Evolutionary conservation across 2,113 vertebrate genomes (phyloP).

Genomic region (Dolichotis patagonum): DNA sequence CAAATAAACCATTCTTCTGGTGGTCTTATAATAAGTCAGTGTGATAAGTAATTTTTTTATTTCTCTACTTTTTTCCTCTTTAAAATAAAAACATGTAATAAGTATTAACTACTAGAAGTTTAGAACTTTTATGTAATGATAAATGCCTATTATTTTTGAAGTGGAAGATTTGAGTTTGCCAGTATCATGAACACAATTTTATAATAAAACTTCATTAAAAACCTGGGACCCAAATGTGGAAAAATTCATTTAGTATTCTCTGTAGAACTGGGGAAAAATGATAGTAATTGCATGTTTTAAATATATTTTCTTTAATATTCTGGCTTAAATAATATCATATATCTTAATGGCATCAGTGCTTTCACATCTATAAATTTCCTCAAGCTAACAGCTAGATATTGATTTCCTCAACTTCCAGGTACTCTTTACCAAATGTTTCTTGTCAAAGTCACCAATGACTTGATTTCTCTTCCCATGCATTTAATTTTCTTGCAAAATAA

Average conservation of each 20-base stretch:
- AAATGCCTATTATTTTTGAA: neutral
- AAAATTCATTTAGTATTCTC: neutral
- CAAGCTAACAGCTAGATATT: neutral
- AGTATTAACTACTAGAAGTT: neutral
- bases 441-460: neutral
- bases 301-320: neutral
- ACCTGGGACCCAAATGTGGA: neutral
- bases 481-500: neutral
- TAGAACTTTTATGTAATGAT: neutral
- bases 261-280: neutral
- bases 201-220: neutral
- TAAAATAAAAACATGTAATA: too few relatives aligned
- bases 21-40: neutral
- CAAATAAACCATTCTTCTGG: neutral
- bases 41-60: neutral
- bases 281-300: neutral
- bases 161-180: neutral
- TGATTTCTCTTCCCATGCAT: neutral
- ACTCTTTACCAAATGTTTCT: neutral
- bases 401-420: neutral
- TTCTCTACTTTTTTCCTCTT: too few relatives aligned
- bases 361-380: neutral
- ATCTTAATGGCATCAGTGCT: neutral
- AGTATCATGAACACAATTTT: neutral
- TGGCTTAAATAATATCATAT: neutral